A percentile compares a stretch with the other conserved stretches of the same genome.
These are phyloP conservation scores for Paedocypris micromegethes DNA, from an alignment of 2,797 vertebrate genomes.

Conservation along the genomic window DNA sequence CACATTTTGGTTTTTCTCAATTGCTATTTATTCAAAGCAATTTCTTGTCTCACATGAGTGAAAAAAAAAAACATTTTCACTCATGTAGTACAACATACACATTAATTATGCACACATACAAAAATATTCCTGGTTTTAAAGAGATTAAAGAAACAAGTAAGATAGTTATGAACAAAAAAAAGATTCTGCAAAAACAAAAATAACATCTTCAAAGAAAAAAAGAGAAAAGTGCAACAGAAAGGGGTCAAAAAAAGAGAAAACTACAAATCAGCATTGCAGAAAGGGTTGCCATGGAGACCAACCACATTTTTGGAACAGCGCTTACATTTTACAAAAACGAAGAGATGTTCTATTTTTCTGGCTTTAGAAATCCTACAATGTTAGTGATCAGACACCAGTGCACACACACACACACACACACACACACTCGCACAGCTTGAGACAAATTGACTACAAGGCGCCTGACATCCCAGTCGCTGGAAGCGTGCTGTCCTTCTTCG, in stretches of 20 bases:
- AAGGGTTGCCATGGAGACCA: constrained; percentile 39
- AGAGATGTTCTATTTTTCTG: constrained; percentile 24
- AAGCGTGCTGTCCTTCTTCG: constrained; percentile 17
- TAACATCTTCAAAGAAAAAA: neutral
- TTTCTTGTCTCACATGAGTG: no score
- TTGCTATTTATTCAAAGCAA: no score
- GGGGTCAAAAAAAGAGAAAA: neutral
- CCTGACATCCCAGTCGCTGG: constrained; percentile 24
- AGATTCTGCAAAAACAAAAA: no score
- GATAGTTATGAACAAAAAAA: no score
- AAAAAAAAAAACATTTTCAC: no score
- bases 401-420: constrained; percentile 12
- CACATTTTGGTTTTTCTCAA: no score
- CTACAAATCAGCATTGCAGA: neutral
- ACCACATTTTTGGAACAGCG: constrained; percentile 15
- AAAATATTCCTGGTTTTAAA: no score
- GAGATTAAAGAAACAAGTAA: no score
- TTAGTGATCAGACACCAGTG: constrained; percentile 10
- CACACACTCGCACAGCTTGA: constrained; percentile 11
- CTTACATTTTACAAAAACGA: constrained; percentile 1
- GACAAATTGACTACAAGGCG: constrained; percentile 29
- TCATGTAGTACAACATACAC: no score
- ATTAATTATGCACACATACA: no score
- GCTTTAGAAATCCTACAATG: neutral
- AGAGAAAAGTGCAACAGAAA: neutral